These are phyloP conservation scores for Desmodus rotundus DNA, from an alignment of 2,113 vertebrate species.

Conservation along the genomic window DNA sequence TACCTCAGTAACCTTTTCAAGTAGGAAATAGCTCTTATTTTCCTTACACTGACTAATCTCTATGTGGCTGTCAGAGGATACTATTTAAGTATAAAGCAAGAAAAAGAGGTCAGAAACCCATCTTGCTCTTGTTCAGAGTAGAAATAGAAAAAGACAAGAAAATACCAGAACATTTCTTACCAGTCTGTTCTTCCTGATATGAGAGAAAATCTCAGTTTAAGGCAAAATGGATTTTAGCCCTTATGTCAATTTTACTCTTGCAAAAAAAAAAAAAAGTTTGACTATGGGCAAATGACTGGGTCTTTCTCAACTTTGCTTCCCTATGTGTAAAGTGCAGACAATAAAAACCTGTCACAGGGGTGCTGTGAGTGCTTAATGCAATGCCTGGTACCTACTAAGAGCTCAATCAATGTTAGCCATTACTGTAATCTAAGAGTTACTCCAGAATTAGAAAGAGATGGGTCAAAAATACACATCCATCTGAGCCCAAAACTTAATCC, in stretches of 20 bases:
- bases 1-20: slow-evolving; percentile 53
- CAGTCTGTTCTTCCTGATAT: background rate
- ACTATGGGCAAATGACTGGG: background rate
- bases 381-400: background rate
- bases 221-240: background rate
- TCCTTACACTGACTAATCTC: slow-evolving; percentile 53
- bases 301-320: background rate
- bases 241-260: background rate
- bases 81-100: slow-evolving; percentile 61
- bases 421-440: background rate
- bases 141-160: slow-evolving; percentile 46
- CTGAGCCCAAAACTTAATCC: background rate
- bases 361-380: background rate
- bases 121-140: slow-evolving; percentile 48
- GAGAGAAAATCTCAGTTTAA: slow-evolving; percentile 37
- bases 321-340: background rate
- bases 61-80: slow-evolving; percentile 46
- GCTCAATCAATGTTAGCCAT: background rate
- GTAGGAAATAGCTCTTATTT: slow-evolving; percentile 63
- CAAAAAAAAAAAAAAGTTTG: background rate
- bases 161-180: slow-evolving; percentile 15
- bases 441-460: background rate
- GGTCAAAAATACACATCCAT: background rate
- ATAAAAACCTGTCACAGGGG: background rate
- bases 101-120: slow-evolving; percentile 60